These are phyloP conservation scores for Brassicogethes aeneus DNA, from an alignment of 2,888 invertebrate species.

Conservation along the genomic window DNA sequence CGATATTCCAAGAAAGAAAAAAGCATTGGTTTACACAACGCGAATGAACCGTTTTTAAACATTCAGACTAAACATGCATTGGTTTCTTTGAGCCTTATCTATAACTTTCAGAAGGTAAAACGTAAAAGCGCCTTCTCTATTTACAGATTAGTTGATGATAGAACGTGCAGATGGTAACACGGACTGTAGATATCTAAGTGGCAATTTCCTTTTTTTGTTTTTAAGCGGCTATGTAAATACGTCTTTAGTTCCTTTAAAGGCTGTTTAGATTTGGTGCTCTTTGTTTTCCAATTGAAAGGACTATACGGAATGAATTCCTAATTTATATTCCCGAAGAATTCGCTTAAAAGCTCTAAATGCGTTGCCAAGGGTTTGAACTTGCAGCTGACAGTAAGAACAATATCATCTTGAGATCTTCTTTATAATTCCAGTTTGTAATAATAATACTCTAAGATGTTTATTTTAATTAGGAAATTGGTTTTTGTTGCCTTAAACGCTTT, in stretches of 20 bases:
- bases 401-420: conserved; percentile 34
- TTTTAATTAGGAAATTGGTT: conserved; percentile 33
- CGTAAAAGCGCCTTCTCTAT: conserved; percentile 24
- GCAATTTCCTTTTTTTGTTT: conserved; percentile 34
- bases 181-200: conserved; percentile 30
- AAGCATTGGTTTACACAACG: neutral
- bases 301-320: conserved; percentile 34
- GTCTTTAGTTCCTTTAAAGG: conserved; percentile 28
- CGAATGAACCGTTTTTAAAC: conserved; percentile 13
- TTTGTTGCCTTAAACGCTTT: conserved; percentile 18
- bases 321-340: conserved; percentile 36
- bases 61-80: conserved; percentile 14
- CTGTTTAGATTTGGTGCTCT: conserved; percentile 30
- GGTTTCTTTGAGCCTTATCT: conserved; percentile 24
- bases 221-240: conserved; percentile 34
- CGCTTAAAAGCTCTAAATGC: conserved; percentile 28
- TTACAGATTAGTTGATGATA: conserved; percentile 36
- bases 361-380: conserved; percentile 18
- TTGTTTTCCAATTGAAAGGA: conserved; percentile 22
- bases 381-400: conserved; percentile 34
- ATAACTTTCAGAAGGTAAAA: conserved; percentile 12
- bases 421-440: conserved; percentile 35
- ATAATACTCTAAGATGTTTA: conserved; percentile 37
- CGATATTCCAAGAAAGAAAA: conserved; percentile 2
- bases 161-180: conserved; percentile 27